Conservation (phyloP, 2,888 invertebrate genomes). For the Melanargia galathea region DNA sequence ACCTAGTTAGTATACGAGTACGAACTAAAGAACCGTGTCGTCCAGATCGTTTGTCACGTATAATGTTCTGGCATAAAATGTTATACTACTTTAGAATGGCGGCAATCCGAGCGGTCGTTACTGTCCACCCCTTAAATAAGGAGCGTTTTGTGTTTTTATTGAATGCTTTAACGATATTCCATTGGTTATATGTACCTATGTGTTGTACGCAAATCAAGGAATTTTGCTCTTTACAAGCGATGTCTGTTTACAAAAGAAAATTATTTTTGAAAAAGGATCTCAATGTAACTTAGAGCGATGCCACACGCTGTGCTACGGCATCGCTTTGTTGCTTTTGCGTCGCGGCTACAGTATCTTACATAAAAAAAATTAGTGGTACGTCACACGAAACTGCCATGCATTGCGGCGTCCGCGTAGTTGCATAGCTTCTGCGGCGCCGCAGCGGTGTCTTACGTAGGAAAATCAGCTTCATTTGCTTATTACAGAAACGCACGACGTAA, state of each 20-base stretch:
- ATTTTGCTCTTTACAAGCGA: neutral
- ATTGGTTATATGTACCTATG: neutral
- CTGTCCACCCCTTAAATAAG: constrained; percentile 56
- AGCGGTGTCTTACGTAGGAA: too few relatives aligned
- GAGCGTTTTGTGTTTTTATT: constrained; percentile 56
- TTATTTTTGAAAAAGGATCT: neutral
- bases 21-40: constrained; percentile 51
- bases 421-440: too few relatives aligned
- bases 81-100: constrained; percentile 65
- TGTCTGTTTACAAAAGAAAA: neutral
- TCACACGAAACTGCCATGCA: too few relatives aligned
- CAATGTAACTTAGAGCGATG: neutral
- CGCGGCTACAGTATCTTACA: too few relatives aligned
- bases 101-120: constrained; percentile 57
- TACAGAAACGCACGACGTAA: too few relatives aligned
- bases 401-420: too few relatives aligned
- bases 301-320: too few relatives aligned
- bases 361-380: too few relatives aligned
- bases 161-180: constrained; percentile 52
- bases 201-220: neutral
- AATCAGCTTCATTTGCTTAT: too few relatives aligned
- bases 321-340: too few relatives aligned
- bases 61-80: constrained; percentile 70
- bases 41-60: constrained; percentile 68
- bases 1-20: constrained; percentile 1